Evolutionary conservation across 2,797 vertebrate genomes (phyloP).

Genomic region (Myotis myotis): DNA sequence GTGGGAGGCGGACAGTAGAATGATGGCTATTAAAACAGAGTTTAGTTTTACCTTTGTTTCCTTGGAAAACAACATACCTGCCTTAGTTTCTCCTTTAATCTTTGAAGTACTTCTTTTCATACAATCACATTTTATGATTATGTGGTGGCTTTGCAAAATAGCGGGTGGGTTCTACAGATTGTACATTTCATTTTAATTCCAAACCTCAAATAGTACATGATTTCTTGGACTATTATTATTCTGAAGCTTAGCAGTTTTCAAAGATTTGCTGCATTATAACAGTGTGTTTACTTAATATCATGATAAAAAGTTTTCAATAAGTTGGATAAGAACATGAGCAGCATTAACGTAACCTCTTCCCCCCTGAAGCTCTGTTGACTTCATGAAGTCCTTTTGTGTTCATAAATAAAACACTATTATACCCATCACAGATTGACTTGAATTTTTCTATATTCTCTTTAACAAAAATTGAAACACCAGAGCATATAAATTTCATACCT

Average conservation of each 20-base stretch:
- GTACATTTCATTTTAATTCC: slow-evolving; percentile 9
- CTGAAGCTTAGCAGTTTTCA: slow-evolving; percentile 28
- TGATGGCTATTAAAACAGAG: background rate
- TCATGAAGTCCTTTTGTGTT: slow-evolving; percentile 4
- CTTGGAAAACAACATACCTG: background rate
- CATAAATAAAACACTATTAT: slow-evolving; percentile 13
- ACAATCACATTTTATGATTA: background rate
- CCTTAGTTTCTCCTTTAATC: slow-evolving; percentile 9
- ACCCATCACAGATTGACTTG: background rate
- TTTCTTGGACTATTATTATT: slow-evolving; percentile 13
- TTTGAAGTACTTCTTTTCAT: background rate
- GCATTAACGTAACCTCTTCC: background rate
- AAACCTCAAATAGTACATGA: background rate
- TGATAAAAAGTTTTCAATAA: background rate
- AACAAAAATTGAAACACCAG: background rate
- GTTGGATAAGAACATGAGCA: background rate
- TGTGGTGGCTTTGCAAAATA: background rate
- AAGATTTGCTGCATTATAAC: background rate
- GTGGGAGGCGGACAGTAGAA: background rate
- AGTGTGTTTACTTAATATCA: background rate
- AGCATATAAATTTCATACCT: background rate
- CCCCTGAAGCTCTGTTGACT: background rate
- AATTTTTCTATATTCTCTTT: background rate
- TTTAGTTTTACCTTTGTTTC: background rate
- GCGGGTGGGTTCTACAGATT: background rate